Evolutionary conservation across 2,888 invertebrate genomes (phyloP).

Genomic region (Agrochola lychnidis): DNA sequence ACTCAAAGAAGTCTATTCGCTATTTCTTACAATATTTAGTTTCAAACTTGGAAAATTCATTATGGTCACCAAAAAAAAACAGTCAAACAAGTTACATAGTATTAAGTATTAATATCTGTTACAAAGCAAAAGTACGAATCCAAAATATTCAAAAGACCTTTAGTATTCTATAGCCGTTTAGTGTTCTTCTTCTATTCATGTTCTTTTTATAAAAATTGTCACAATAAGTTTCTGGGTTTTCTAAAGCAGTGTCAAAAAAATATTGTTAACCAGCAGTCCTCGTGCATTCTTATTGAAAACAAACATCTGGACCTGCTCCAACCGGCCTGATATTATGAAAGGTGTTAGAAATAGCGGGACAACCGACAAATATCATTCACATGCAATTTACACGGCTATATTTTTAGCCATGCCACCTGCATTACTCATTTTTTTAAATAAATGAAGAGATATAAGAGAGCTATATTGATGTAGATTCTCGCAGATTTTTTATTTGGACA

Average conservation of each 20-base stretch:
- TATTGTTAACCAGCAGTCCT: constrained; percentile 21
- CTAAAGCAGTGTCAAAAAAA: constrained; percentile 21
- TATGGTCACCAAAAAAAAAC: neutral
- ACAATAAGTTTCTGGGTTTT: constrained; percentile 24
- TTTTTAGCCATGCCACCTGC: constrained; percentile 50
- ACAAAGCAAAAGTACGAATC: neutral
- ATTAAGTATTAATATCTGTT: neutral
- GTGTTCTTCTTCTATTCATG: neutral
- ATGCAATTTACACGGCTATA: constrained; percentile 54
- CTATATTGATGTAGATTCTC: neutral
- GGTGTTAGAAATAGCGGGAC: constrained; percentile 56
- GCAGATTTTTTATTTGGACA: neutral
- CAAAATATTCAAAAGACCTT: constrained; percentile 26
- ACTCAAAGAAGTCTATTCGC: neutral
- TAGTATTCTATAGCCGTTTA: neutral
- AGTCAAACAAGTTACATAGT: constrained; percentile 9
- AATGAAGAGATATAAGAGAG: neutral
- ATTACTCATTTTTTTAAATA: constrained; percentile 42
- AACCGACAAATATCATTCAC: constrained; percentile 56
- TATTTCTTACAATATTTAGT: neutral
- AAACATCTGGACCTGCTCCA: constrained; percentile 62
- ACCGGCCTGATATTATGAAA: constrained; percentile 60
- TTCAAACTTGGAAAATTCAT: neutral
- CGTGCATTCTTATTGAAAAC: constrained; percentile 59
- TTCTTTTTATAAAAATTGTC: constrained; percentile 9